Percentiles rank a stretch among this genome's conserved stretches.
Conservation (phyloP, 2,797 vertebrate species). For the Rhinichthys osculus region DNA sequence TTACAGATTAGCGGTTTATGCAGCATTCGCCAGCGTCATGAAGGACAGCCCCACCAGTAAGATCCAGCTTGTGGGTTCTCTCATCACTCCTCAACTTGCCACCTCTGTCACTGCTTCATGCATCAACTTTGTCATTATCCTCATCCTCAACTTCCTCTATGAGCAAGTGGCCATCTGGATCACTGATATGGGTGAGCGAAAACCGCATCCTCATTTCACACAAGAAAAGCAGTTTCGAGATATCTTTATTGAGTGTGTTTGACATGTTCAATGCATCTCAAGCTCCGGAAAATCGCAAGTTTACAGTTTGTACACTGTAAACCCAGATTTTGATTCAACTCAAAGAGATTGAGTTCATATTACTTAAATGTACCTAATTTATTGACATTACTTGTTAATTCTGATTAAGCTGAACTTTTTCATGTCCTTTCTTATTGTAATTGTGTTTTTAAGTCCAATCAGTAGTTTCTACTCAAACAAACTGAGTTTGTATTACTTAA, state of each 20-base stretch:
- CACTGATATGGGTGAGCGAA: slow-evolving; percentile 93
- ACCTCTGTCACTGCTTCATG: slow-evolving; percentile 95
- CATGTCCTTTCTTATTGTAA: no score
- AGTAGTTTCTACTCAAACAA: no score
- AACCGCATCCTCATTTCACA: not conserved
- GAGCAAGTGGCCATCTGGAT: slow-evolving; percentile 95
- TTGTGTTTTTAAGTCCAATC: no score
- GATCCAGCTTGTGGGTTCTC: slow-evolving; percentile 83
- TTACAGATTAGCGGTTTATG: slow-evolving; percentile 93
- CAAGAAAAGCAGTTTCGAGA: not conserved
- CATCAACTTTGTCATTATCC: slow-evolving; percentile 96
- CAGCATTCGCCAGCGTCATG: slow-evolving; percentile 93
- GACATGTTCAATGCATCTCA: not conserved
- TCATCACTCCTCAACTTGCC: slow-evolving; percentile 93
- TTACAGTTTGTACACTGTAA: not conserved
- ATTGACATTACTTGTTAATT: no score
- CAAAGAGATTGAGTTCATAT: no score
- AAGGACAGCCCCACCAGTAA: slow-evolving; percentile 83
- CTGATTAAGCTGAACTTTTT: no score
- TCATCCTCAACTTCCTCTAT: slow-evolving; percentile 95
- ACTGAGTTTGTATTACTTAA: no score
- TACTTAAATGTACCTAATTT: no score
- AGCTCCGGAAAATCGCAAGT: not conserved
- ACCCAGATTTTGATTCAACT: no score
- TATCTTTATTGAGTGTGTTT: not conserved